Evolutionary conservation across 2,888 invertebrate genomes (phyloP).

Genomic region (Lutraria lutraria): DNA sequence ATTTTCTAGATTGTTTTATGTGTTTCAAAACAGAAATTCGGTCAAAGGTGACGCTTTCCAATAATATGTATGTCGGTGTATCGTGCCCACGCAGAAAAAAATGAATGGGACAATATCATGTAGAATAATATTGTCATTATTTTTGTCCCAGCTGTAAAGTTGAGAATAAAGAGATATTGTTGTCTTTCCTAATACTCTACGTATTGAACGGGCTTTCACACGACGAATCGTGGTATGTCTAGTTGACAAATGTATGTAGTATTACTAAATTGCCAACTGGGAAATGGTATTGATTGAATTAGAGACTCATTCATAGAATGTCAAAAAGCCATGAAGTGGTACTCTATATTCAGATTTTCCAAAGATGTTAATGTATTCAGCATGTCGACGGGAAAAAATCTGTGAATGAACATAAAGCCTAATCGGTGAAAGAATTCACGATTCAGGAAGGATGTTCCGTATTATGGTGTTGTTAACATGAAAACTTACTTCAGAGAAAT

Average conservation of each 20-base stretch:
- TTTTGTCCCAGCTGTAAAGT: too few relatives aligned
- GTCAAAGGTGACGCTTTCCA: background rate
- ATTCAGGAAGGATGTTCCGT: background rate
- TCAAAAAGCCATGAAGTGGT: background rate
- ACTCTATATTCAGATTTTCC: conserved; percentile 4
- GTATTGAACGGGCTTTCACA: too few relatives aligned
- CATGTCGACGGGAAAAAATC: background rate
- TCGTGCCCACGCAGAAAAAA: background rate
- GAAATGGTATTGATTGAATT: background rate
- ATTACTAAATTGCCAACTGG: background rate
- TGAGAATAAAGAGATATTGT: too few relatives aligned
- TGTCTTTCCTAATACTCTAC: too few relatives aligned
- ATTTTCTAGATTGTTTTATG: background rate
- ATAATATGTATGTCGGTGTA: background rate
- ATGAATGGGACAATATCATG: background rate
- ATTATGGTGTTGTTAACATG: background rate
- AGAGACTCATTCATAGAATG: conserved; percentile 11
- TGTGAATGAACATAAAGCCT: background rate
- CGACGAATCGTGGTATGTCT: background rate
- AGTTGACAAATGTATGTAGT: background rate
- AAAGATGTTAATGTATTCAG: conserved; percentile 1
- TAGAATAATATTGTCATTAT: too few relatives aligned
- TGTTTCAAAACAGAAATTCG: background rate
- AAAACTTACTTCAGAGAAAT: background rate
- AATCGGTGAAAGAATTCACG: background rate